phyloP scores from a whole-genome alignment of 2,113 vertebrate species.

The Lagopus muta region DNA sequence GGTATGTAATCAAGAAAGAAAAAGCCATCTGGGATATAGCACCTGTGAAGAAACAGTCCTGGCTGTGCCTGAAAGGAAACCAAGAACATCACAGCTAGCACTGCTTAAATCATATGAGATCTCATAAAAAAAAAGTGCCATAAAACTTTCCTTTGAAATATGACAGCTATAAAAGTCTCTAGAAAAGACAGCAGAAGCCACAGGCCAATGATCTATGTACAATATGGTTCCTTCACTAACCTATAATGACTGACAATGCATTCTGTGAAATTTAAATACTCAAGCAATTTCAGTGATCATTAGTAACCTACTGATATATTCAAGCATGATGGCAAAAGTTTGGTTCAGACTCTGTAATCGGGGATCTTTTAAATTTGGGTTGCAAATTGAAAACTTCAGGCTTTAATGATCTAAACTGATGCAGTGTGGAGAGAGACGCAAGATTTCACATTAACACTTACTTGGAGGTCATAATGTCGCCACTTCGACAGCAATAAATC shows the following conservation, averaged over 20 bases:
- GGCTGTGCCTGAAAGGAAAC: background rate
- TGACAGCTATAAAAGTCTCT: background rate
- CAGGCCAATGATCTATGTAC: background rate
- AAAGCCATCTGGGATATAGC: background rate
- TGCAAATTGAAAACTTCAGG: background rate
- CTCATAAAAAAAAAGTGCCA: background rate
- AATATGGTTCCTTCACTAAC: background rate
- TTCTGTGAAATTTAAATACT: background rate
- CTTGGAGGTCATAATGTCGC: background rate
- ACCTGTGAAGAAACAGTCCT: background rate
- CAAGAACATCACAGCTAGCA: background rate
- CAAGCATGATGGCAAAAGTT: background rate
- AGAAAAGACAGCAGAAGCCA: background rate
- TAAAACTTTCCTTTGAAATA: constrained; percentile 18
- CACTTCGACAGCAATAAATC: background rate
- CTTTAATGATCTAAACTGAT: background rate
- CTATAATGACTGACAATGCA: background rate
- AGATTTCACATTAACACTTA: background rate
- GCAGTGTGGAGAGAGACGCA: background rate
- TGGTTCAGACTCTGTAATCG: background rate
- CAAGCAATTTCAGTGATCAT: background rate
- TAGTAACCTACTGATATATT: background rate
- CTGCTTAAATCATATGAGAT: background rate
- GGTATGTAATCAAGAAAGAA: background rate
- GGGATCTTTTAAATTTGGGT: background rate